Conservation (phyloP, 2,797 vertebrate species). For the Oreonectes daqikongensis region DNA sequence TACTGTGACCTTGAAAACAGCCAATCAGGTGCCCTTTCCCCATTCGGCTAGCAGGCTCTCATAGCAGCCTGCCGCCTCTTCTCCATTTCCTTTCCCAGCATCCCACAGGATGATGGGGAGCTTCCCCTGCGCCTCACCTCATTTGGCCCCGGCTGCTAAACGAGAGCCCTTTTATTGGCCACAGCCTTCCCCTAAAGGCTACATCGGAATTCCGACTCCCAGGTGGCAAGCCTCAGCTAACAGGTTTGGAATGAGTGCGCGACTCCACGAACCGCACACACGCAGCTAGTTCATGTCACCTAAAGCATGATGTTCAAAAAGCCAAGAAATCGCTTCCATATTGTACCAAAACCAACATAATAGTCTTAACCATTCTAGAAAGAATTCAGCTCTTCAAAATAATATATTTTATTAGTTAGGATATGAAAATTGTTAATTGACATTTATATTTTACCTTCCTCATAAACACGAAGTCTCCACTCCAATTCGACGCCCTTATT, state of each 20-base stretch:
- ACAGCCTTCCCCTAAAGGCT: slow-evolving; percentile 61
- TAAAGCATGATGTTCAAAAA: slow-evolving; percentile 10
- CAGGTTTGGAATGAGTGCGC: slow-evolving; percentile 59
- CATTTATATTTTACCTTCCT: slow-evolving; percentile 81
- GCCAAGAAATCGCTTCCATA: slow-evolving; percentile 7
- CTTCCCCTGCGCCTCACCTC: slow-evolving; percentile 71
- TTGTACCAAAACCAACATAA: slow-evolving; percentile 7
- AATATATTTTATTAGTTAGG: background rate
- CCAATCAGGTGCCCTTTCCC: slow-evolving; percentile 68
- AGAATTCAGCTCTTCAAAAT: background rate
- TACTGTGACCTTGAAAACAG: slow-evolving; percentile 76
- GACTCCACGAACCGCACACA: slow-evolving; percentile 41
- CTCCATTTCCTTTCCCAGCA: slow-evolving; percentile 70
- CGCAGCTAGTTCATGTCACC: background rate
- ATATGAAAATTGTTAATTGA: no score
- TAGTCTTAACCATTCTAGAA: slow-evolving; percentile 13
- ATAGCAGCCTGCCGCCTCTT: slow-evolving; percentile 57
- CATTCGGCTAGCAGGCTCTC: slow-evolving; percentile 53
- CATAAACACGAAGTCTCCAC: slow-evolving; percentile 82
- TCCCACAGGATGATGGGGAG: slow-evolving; percentile 59
- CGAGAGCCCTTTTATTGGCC: slow-evolving; percentile 61
- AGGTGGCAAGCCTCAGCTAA: slow-evolving; percentile 57
- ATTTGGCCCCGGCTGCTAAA: slow-evolving; percentile 75
- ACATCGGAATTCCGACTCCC: slow-evolving; percentile 56
- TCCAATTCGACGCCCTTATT: slow-evolving; percentile 88